These are phyloP conservation scores for Galbula dea DNA, from an alignment of 2,113 vertebrate species.

Conservation along the genomic window DNA sequence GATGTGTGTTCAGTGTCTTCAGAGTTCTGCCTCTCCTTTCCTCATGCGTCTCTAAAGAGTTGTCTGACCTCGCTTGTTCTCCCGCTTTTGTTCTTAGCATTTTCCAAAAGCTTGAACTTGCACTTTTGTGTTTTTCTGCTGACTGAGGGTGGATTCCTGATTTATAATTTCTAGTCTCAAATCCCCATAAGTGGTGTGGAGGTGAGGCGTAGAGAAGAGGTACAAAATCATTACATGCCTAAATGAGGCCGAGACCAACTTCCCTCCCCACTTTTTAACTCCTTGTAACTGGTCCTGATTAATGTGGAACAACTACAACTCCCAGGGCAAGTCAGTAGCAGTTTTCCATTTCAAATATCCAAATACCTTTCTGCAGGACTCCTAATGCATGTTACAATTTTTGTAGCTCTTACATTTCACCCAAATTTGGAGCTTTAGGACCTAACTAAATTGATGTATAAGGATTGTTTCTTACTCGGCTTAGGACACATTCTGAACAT, in stretches of 20 bases:
- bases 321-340: not conserved
- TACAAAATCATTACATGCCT: not conserved
- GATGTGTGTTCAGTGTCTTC: not conserved
- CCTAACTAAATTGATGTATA: not conserved
- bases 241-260: not conserved
- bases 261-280: not conserved
- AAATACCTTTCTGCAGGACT: not conserved
- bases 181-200: not conserved
- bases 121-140: not conserved
- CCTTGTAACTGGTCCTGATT: not conserved
- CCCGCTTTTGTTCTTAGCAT: not conserved
- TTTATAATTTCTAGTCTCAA: not conserved
- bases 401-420: not conserved
- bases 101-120: not conserved
- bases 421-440: not conserved
- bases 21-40: not conserved
- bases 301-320: not conserved
- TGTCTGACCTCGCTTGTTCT: not conserved
- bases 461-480: not conserved
- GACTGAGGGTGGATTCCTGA: not conserved
- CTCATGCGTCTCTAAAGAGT: not conserved
- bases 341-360: not conserved
- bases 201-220: not conserved
- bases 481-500: not conserved
- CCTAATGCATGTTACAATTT: not conserved